These are phyloP conservation scores for Ophioninae sp. DNA, from an alignment of 2,888 invertebrate genomes.

Conservation along the genomic window DNA sequence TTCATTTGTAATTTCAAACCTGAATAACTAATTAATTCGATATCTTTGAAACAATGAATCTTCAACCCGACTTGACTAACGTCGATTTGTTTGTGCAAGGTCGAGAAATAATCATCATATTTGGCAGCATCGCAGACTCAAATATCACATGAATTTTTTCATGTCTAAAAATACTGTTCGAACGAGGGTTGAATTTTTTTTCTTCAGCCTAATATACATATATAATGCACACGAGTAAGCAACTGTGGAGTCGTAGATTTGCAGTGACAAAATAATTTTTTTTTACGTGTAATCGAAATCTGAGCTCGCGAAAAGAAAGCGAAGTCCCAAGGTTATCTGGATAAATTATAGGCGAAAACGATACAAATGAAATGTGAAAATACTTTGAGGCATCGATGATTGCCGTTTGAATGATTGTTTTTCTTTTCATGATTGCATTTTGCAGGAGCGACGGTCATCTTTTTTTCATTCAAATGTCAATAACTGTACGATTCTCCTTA, in stretches of 20 bases:
- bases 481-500: not conserved
- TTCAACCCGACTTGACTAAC: not conserved
- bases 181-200: not conserved
- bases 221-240: conserved; percentile 36
- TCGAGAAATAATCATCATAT: not conserved
- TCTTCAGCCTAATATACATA: conserved; percentile 3
- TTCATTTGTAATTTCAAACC: too few relatives aligned
- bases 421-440: not conserved
- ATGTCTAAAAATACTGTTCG: not conserved
- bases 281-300: conserved; percentile 47
- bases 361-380: conserved; percentile 14
- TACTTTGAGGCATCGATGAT: not conserved
- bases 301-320: conserved; percentile 31
- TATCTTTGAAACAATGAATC: not conserved
- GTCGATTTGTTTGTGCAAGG: not conserved
- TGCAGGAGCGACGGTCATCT: not conserved
- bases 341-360: conserved; percentile 18
- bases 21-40: not conserved
- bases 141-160: not conserved
- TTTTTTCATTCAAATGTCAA: not conserved
- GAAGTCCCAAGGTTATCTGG: not conserved
- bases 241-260: conserved; percentile 44
- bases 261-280: conserved; percentile 40
- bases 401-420: not conserved
- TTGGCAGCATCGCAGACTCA: not conserved